A percentile compares a stretch with the other conserved stretches of the same genome.
These are phyloP conservation scores for Notarius quadriscutis DNA, from an alignment of 2,113 vertebrate species.

Conservation along the genomic window DNA sequence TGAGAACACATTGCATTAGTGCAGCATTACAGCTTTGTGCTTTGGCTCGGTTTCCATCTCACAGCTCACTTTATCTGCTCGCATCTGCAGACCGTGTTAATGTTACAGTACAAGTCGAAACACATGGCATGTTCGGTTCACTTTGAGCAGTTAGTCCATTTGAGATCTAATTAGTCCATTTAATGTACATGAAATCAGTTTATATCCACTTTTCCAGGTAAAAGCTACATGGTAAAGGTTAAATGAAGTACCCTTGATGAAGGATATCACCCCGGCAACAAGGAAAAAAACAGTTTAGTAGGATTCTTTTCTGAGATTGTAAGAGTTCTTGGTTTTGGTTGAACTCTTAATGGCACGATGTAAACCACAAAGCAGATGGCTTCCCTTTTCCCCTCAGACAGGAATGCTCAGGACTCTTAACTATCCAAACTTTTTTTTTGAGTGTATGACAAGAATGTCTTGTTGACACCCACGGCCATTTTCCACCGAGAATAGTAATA, in stretches of 20 bases:
- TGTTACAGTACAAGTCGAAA: not conserved
- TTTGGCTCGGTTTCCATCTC: not conserved
- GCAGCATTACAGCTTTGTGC: not conserved
- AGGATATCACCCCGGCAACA: not conserved
- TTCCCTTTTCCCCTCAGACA: not conserved
- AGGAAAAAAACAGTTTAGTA: not conserved
- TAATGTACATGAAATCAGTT: not conserved
- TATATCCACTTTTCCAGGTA: not conserved
- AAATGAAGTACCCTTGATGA: not conserved
- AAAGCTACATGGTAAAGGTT: not conserved
- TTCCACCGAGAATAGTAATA: not conserved
- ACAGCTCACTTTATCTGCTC: not conserved
- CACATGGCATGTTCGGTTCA: not conserved
- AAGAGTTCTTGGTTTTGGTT: not conserved
- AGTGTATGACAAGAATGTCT: conserved; percentile 6
- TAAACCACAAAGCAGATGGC: not conserved
- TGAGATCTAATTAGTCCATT: not conserved
- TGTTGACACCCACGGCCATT: conserved; percentile 2
- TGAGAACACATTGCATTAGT: not conserved
- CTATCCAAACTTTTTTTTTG: not conserved
- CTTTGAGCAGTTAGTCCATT: not conserved
- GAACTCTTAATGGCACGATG: not conserved
- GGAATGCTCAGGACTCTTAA: not conserved
- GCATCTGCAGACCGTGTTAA: not conserved
- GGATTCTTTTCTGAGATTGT: not conserved